Conservation (phyloP, 2,888 invertebrate genomes). For the Heliconius ismenius region DNA sequence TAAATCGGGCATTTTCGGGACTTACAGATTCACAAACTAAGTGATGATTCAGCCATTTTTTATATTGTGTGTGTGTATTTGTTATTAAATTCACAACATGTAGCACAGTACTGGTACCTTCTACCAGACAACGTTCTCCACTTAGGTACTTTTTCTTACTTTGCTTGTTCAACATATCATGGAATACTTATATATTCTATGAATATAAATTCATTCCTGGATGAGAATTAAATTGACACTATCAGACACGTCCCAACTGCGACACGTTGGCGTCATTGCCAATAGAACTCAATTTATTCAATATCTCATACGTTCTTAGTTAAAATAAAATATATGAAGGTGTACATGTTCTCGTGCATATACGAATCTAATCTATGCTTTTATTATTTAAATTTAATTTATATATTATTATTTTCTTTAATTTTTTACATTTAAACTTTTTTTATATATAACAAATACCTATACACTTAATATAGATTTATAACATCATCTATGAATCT, state of each 20-base stretch:
- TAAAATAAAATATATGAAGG: neutral
- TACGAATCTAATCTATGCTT: neutral
- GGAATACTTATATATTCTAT: neutral
- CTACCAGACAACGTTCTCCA: neutral
- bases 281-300: conserved; percentile 3
- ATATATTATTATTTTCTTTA: neutral
- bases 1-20: neutral
- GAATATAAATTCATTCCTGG: neutral
- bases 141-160: too few relatives aligned
- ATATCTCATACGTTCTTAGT: neutral
- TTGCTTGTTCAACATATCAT: neutral
- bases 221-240: neutral
- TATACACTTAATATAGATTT: neutral
- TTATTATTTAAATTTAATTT: too few relatives aligned
- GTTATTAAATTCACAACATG: neutral
- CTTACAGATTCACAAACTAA: too few relatives aligned
- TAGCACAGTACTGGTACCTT: too few relatives aligned
- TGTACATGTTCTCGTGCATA: neutral
- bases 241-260: neutral
- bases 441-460: neutral
- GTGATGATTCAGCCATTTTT: neutral
- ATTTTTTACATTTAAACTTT: neutral
- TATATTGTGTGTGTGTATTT: neutral
- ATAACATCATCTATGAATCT: neutral
- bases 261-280: neutral